These are phyloP conservation scores for Cenopis cana DNA, from an alignment of 2,888 invertebrate genomes.

Conservation along the genomic window DNA sequence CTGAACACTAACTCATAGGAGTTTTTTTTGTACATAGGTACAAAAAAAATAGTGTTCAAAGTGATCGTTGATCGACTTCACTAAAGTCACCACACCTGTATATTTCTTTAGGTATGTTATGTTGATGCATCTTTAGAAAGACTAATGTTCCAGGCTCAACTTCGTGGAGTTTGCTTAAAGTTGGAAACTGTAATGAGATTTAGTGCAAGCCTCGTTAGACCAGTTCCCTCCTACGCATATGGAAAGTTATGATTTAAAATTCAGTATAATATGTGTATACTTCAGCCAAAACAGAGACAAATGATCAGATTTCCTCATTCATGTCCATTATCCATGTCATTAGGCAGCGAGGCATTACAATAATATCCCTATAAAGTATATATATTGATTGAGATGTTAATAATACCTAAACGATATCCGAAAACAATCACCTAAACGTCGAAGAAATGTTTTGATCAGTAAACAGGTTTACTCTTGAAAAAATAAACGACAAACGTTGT, in stretches of 20 bases:
- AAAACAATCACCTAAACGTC: too few species aligned
- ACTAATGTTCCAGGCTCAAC: conserved; percentile 16
- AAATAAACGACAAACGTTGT: neutral
- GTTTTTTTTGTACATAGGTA: too few species aligned
- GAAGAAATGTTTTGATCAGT: neutral
- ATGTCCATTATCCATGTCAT: conserved; percentile 1
- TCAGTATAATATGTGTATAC: neutral
- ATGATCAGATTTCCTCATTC: neutral
- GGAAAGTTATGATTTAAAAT: neutral
- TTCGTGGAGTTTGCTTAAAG: neutral
- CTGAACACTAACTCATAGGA: too few species aligned
- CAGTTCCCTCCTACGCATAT: neutral
- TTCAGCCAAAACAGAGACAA: neutral
- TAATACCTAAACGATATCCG: too few species aligned
- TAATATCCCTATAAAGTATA: neutral
- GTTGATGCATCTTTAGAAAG: neutral
- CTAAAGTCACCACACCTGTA: too few species aligned
- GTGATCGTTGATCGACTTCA: too few species aligned
- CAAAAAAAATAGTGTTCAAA: too few species aligned
- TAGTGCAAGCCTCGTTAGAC: neutral
- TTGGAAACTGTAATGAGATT: conserved; percentile 17
- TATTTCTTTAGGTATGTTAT: too few species aligned
- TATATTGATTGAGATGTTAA: conserved; percentile 15
- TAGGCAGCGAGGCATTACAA: neutral
- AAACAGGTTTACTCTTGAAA: neutral